These are phyloP conservation scores for Tenthredo distinguenda DNA, from an alignment of 2,888 invertebrate species.

Conservation along the genomic window DNA sequence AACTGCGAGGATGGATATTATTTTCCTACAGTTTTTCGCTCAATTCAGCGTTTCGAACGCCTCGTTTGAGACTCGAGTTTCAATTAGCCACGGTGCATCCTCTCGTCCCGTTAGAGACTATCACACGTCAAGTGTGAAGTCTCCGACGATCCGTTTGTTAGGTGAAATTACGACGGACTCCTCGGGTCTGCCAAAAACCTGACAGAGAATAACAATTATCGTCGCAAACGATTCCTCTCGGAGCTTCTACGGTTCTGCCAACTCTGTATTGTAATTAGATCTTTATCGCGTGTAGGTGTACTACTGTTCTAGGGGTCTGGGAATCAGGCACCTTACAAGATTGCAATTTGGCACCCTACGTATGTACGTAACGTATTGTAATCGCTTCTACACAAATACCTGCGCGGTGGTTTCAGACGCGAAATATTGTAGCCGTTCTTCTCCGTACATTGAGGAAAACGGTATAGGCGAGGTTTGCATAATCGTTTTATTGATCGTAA, in stretches of 20 bases:
- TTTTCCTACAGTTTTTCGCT: too few species aligned
- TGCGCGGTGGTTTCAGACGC: neutral
- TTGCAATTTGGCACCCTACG: neutral
- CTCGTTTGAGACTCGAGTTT: too few species aligned
- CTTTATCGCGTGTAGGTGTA: neutral
- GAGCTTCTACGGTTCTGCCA: neutral
- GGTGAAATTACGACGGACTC: neutral
- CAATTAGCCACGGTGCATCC: neutral
- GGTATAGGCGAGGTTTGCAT: neutral
- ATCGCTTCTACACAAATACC: neutral
- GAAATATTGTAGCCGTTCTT: neutral
- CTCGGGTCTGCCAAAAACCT: neutral
- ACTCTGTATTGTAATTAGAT: slow-evolving; percentile 13
- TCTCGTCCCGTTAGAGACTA: neutral
- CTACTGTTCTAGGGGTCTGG: too few species aligned
- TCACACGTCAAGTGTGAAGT: neutral
- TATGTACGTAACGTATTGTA: neutral
- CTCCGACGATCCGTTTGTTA: neutral
- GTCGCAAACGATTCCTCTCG: neutral
- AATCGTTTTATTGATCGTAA: slow-evolving; percentile 46
- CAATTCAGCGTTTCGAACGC: neutral
- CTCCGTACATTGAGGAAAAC: neutral
- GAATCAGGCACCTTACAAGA: neutral
- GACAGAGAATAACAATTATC: neutral
- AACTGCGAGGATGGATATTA: neutral